Base-by-base conservation (phyloP, 2,113 vertebrate species). In the Macquaria australasica region DNA sequence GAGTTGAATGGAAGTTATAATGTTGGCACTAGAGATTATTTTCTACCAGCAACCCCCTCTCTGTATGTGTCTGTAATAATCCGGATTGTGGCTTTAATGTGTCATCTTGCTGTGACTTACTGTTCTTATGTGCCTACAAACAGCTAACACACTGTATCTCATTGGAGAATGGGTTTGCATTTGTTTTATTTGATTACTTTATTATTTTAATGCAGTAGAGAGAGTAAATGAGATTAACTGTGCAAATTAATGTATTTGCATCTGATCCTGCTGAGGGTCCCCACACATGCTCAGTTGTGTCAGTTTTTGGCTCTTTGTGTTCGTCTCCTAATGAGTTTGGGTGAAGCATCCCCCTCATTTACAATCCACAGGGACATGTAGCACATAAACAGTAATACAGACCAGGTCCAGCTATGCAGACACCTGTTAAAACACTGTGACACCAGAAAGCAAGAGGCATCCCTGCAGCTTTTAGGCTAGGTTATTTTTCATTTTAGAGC, bases 91-190 rank as follows among this genome's bases (percentile, higher is more conserved):
- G 76, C 86, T 92, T 90, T 82, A 85, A 86, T 83, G 75, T 82
- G 77, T 86, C 84, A 62, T 82, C 64, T 67, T 34, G 82, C 88
- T 86, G 81, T 88, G 88, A 93, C 77, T 88, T 84, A 86, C 87
- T 88, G 79, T 90, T 89, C 81, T 79, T 69, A 85, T 79, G 94
- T 94, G 94, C 92, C 94, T 94, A 84, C 85, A 88, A 84, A 85
- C 72, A 23, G 51, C 39, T 39, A 63, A 87, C 78, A 39, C 69
- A 72, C 69, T 89, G 69, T 76, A 68, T 79, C 70, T 90, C 63
- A 60, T 55, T 53, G 25, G 56, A 70, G 16, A 43, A 73, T 70
- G n/a, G 25, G 21, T 71, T 55, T 71, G 72, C 25, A 10, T 84
- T 79, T 84, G 56, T 73, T 78, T 80, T 56, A 7, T 66, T 81